Percentiles rank a stretch among this genome's conserved stretches.
These are phyloP conservation scores for Rotaria sp. DNA, from an alignment of 2,888 invertebrate species.

Conservation along the genomic window DNA sequence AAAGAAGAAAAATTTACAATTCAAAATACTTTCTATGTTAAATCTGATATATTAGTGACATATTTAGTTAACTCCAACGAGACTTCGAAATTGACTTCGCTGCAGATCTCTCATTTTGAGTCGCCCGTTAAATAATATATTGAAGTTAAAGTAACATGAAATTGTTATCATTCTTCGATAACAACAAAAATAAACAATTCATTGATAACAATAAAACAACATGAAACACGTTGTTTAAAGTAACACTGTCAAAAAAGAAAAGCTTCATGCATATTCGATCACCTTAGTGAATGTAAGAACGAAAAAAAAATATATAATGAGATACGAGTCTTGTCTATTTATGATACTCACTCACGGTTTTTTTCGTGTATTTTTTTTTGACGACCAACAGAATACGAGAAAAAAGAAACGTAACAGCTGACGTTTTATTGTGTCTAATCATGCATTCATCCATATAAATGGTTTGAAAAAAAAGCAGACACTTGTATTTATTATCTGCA, in stretches of 20 bases:
- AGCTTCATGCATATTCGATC: neutral
- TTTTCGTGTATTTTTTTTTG: neutral
- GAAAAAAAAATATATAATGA: neutral
- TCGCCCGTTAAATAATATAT: too few species aligned
- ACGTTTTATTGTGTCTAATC: neutral
- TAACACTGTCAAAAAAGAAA: neutral
- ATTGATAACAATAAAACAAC: too few species aligned
- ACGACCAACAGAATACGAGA: neutral
- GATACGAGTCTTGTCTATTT: neutral
- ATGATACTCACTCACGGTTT: neutral
- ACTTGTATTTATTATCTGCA: neutral
- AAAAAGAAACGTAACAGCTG: neutral
- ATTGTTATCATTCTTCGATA: too few species aligned
- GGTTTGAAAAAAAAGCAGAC: neutral
- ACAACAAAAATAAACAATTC: too few species aligned
- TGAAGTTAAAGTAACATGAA: too few species aligned
- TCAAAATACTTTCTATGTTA: too few species aligned
- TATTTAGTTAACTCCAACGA: too few species aligned
- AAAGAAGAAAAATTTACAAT: too few species aligned
- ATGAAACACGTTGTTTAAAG: neutral
- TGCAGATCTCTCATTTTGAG: too few species aligned
- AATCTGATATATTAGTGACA: too few species aligned
- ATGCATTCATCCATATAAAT: neutral
- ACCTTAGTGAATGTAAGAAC: neutral
- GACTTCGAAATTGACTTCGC: too few species aligned